Base-by-base conservation (phyloP, 2,113 vertebrate genomes). In the Ailurus styani region DNA sequence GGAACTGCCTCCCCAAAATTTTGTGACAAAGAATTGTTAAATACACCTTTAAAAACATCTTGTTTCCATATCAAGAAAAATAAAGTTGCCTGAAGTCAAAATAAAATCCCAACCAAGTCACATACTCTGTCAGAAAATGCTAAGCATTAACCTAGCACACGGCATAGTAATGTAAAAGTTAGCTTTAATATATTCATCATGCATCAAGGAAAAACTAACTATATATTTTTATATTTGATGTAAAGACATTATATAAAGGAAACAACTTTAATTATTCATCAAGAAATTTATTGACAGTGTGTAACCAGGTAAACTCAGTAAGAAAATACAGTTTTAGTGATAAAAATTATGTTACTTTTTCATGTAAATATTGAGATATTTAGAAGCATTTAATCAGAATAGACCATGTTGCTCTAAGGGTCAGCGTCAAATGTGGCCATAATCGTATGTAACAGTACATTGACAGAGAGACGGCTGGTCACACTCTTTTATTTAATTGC, bases 41-140 rank as follows among this genome's bases (percentile, higher is more conserved):
- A 29, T 62, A 62, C 57, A 12, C 57, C 29, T 86, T 91, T 10
- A 6, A 85, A 91, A 42, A 85, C 54, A 37, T 3, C 12, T 27
- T 96, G 13, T 21, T 90, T 95, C 91, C 13, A 27, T 29, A 78
- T 42, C 57, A 72, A 79, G 57, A 87, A 7, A 72, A 75, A 18
- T 62, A 52, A 66, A 82, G 45, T 13, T 23, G 66, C 1, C 62
- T 55, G 52, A 64, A 77, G 23, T 83, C 60, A 79, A 62, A 85
- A 62, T 21, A 57, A 88, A 96, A 45, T 55, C 75, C 13, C 14
- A 55, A 6, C 8, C 42, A 37, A 40, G 29, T 37, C 55, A 9
- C 15, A 81, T 73, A 66, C 54, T 60, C 52, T n/a, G 23, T 77
- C 45, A 66, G 13, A 84, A 60, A 88, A 75, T 87, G 13, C 31